phyloP scores from a whole-genome alignment of 2,888 invertebrate species.

The Prenolepis imparis region DNA sequence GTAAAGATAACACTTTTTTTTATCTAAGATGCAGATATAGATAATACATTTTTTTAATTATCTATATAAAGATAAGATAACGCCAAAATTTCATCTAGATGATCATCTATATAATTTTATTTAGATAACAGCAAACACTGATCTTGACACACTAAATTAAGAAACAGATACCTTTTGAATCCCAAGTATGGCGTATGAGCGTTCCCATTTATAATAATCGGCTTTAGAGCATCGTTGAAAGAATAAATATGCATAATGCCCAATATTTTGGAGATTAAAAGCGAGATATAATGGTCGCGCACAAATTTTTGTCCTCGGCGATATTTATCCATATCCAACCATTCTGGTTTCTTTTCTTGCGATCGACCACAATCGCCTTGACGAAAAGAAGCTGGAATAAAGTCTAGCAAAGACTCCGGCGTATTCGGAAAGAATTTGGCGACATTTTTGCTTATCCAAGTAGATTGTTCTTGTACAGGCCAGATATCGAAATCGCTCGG shows the following conservation, averaged over 20 bases:
- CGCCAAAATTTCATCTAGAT: too few relatives aligned
- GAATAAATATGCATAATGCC: conserved; percentile 85
- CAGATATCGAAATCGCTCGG: not conserved
- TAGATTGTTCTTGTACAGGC: not conserved
- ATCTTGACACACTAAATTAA: too few relatives aligned
- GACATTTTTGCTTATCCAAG: not conserved
- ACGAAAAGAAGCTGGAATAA: conserved; percentile 28
- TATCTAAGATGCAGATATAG: too few relatives aligned
- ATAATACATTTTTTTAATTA: too few relatives aligned
- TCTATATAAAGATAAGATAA: too few relatives aligned
- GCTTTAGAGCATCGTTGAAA: conserved; percentile 84
- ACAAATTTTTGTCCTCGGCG: conserved; percentile 86
- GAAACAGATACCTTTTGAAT: conserved; percentile 73
- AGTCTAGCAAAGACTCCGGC: conserved; percentile 55
- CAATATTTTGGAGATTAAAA: conserved; percentile 83
- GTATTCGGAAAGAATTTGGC: conserved; percentile 26
- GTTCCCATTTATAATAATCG: conserved; percentile 86
- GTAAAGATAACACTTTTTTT: too few relatives aligned
- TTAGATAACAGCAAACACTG: too few relatives aligned
- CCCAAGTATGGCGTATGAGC: conserved; percentile 86
- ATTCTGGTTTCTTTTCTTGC: conserved; percentile 81
- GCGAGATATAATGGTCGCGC: conserved; percentile 82
- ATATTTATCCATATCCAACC: conserved; percentile 86
- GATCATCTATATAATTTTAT: too few relatives aligned
- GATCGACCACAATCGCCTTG: conserved; percentile 75